Base-by-base conservation (phyloP, 2,113 vertebrate genomes). In the Labrus mixtus region DNA sequence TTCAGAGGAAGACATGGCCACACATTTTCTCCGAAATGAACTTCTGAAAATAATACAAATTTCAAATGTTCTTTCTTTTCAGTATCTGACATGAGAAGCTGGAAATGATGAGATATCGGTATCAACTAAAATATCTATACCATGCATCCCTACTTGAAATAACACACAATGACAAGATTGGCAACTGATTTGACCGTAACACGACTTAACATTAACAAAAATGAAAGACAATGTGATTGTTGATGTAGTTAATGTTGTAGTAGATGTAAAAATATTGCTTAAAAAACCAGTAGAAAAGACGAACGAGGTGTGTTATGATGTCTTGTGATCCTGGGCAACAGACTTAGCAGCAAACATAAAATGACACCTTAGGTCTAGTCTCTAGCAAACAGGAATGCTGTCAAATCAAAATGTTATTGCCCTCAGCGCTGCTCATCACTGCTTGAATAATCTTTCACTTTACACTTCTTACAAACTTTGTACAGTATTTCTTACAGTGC, bases 401-500 rank as follows among this genome's bases (percentile, higher is more conserved):
- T 53, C 19, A 36, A 51, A 80, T 65, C 57, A 67, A 68, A 43
- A 9, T 50, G 13, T 3, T 25, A 51, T 55, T 70, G 78, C 53
- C 68, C 29, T 46, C 64, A 20, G 19, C 3, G 19, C 45, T 36
- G 60, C 62, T 73, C n/a, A 54, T 45, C 63, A 46, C 57, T 43
- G 67, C 46, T 65, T 45, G 19, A 61, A 73, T 51, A 59, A 64
- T 8, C 12, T 77, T 83, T 93, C 82, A 89, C 66, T 83, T 81
- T 86, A 84, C 81, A 86, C 93, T 94, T 94, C 95, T 95, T 93
- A 81, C 37, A 81, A 82, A 91, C 87, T 89, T 91, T 96, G 87
- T 96, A 96, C 95, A 96, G 69, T 91, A 93, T 93, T 93, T 70
- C 83, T 91, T 92, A 95, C 95, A 96, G 96, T 97, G 95, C 96